phyloP scores from a whole-genome alignment of 2,797 vertebrate genomes.

The Florisuga fusca region DNA sequence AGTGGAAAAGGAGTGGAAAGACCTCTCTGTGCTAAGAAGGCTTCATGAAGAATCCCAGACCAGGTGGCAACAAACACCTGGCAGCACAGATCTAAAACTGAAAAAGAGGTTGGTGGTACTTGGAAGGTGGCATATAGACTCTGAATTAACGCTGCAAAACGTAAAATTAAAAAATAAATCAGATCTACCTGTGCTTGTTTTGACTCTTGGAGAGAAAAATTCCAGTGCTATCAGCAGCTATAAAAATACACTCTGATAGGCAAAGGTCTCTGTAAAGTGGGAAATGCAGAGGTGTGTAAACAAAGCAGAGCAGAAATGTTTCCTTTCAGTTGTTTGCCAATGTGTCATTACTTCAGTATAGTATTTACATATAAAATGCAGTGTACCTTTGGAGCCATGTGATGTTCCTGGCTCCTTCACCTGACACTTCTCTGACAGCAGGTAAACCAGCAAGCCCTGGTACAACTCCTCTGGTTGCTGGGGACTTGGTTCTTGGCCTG shows the following conservation, averaged over 20 bases:
- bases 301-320: neutral
- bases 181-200: rapidly evolving
- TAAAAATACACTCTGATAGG: rapidly evolving
- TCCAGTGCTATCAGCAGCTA: neutral
- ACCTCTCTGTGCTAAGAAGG: neutral
- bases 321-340: neutral
- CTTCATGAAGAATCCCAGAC: rapidly evolving
- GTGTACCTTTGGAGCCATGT: neutral
- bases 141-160: neutral
- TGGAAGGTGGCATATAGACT: too few species aligned
- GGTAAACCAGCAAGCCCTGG: neutral
- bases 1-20: rapidly evolving
- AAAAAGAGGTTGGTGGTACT: neutral
- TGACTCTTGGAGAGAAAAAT: neutral
- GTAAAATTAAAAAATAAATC: neutral
- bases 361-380: neutral
- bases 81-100: neutral
- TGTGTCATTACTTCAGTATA: rapidly evolving
- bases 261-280: neutral
- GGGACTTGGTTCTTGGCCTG: neutral
- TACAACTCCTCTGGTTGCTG: neutral
- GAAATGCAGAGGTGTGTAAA: neutral
- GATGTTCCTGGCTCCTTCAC: neutral
- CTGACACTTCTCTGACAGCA: neutral
- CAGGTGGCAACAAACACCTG: rapidly evolving